Conservation (phyloP, 2,888 invertebrate genomes). For the Schizaphis graminum region DNA sequence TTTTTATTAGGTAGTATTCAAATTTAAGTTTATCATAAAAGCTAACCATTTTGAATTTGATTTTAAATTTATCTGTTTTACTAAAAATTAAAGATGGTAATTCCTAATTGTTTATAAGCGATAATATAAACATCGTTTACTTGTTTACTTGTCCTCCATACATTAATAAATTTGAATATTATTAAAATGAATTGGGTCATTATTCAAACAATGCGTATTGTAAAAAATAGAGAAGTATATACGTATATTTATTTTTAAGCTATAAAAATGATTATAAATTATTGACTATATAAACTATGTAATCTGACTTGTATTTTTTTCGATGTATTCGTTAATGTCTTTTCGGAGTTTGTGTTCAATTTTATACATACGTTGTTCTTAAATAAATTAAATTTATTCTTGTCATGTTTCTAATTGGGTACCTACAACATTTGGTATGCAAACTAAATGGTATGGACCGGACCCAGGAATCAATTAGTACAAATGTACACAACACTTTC, state of each 20-base stretch:
- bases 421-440: not conserved
- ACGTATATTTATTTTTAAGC: not conserved
- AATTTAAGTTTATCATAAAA: not conserved
- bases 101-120: not conserved
- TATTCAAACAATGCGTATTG: not conserved
- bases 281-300: not conserved
- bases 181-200: not conserved
- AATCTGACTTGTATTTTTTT: not conserved
- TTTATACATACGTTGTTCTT: not conserved
- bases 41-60: not conserved
- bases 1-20: not conserved
- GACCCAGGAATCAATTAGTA: conserved; percentile 54
- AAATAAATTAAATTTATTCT: conserved; percentile 37
- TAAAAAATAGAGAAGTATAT: not conserved
- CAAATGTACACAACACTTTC: not conserved
- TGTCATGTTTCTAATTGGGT: conserved; percentile 52
- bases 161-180: not conserved
- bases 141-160: conserved; percentile 3
- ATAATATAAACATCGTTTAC: not conserved
- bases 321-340: not conserved
- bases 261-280: not conserved
- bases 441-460: conserved; percentile 34
- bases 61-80: not conserved
- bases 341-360: not conserved
- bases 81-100: not conserved